Conservation (phyloP, 2,888 invertebrate genomes). For the Cephonodes hylas region DNA sequence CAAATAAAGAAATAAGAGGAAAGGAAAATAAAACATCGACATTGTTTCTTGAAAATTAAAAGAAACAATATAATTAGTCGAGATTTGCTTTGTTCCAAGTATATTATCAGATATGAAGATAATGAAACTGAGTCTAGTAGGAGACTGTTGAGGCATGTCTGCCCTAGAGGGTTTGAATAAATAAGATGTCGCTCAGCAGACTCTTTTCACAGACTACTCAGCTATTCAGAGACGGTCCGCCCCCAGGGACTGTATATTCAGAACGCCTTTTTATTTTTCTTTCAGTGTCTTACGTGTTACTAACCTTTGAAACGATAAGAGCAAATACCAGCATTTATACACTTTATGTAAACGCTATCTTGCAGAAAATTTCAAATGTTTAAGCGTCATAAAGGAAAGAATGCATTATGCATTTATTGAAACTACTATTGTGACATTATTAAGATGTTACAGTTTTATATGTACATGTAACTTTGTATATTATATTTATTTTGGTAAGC, state of each 20-base stretch:
- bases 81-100: background rate
- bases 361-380: too few relatives aligned
- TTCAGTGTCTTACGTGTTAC: background rate
- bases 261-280: conserved; percentile 8
- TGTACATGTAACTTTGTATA: too few relatives aligned
- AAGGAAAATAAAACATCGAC: too few relatives aligned
- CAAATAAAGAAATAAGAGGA: too few relatives aligned
- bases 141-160: conserved; percentile 9
- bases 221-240: conserved; percentile 47
- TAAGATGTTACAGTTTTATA: too few relatives aligned
- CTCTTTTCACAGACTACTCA: conserved; percentile 49
- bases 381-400: too few relatives aligned
- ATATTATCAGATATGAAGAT: background rate
- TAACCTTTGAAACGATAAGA: background rate
- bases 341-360: too few relatives aligned
- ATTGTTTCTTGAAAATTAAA: background rate
- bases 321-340: too few relatives aligned
- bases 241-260: conserved; percentile 27
- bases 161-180: conserved; percentile 46
- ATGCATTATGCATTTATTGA: too few relatives aligned
- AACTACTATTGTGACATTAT: too few relatives aligned
- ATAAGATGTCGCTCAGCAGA: conserved; percentile 43
- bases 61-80: too few relatives aligned
- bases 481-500: too few relatives aligned
- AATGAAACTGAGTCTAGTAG: background rate